These are phyloP conservation scores for Pithys albifrons DNA, from an alignment of 2,113 vertebrate species.

Conservation along the genomic window DNA sequence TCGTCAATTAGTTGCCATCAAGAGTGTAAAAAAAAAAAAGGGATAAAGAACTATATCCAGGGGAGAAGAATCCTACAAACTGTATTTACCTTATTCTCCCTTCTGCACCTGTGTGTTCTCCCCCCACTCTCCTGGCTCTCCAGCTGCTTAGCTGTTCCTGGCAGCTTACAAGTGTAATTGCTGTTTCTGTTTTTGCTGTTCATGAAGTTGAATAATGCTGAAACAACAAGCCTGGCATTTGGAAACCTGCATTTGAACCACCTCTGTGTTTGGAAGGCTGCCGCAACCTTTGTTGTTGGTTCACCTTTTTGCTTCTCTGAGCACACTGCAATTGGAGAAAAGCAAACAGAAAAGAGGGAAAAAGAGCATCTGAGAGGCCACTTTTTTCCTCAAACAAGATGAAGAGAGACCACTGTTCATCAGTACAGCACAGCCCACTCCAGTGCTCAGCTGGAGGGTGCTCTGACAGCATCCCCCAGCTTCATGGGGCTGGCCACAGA, in stretches of 20 bases:
- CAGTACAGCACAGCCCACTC: rapidly evolving
- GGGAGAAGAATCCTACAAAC: not conserved
- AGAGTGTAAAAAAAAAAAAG: not conserved
- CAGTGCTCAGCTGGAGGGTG: rapidly evolving
- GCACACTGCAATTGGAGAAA: rapidly evolving
- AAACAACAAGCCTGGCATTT: conserved; percentile 10
- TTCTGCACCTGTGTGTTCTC: not conserved
- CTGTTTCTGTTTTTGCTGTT: not conserved
- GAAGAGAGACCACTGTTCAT: rapidly evolving
- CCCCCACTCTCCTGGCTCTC: not conserved
- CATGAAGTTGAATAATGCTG: not conserved
- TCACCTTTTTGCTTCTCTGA: not conserved
- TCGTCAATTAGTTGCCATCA: not conserved
- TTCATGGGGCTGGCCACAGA: not conserved
- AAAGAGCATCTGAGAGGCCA: not conserved
- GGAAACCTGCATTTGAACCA: not conserved
- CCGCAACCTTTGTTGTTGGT: not conserved
- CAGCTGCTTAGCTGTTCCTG: not conserved
- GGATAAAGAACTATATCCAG: not conserved
- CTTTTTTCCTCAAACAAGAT: not conserved
- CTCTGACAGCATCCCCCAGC: not conserved
- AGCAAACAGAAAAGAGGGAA: not conserved
- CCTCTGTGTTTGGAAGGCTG: not conserved
- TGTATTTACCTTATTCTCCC: not conserved
- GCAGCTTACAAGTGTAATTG: not conserved